phyloP scores from a whole-genome alignment of 1,140 invertebrate genomes.

The Drosophila sucinea region DNA sequence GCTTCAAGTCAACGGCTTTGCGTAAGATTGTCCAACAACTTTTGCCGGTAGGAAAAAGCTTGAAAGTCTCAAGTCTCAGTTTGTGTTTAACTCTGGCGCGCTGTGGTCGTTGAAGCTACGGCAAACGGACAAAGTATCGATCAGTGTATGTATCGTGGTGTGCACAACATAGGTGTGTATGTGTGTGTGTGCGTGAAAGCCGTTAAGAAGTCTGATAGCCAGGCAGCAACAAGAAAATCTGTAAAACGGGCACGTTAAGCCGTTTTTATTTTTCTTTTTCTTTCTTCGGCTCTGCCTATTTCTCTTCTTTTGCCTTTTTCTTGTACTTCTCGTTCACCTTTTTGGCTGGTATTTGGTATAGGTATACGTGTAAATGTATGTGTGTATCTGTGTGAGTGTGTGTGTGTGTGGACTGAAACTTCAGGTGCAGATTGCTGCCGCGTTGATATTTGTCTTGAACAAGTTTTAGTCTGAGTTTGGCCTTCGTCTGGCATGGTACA shows the following conservation, averaged over 20 bases:
- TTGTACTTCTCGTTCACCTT: conserved; percentile 57
- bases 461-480: conserved; percentile 83
- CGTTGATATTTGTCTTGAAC: conserved; percentile 75
- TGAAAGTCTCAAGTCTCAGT: conserved; percentile 43
- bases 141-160: conserved; percentile 48
- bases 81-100: conserved; percentile 68
- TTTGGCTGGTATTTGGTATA: conserved; percentile 72
- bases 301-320: conserved; percentile 63
- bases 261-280: conserved; percentile 70
- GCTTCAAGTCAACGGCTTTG: conserved; percentile 44
- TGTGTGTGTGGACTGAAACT: conserved; percentile 58
- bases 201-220: conserved; percentile 69
- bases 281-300: conserved; percentile 69
- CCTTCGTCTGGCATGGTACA: conserved; percentile 83
- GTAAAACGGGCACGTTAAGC: conserved; percentile 73
- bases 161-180: conserved; percentile 25
- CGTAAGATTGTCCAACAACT: conserved; percentile 11
- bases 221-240: conserved; percentile 66
- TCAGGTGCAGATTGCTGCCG: conserved; percentile 70
- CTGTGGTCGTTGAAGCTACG: conserved; percentile 58
- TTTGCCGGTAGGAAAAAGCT: conserved; percentile 39
- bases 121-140: conserved; percentile 20
- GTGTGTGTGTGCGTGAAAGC: conserved; percentile 60
- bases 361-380: conserved; percentile 33
- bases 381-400: conserved; percentile 19